Evolutionary conservation across 2,113 vertebrate genomes (phyloP).

Genomic region (Oceanodroma tethys): DNA sequence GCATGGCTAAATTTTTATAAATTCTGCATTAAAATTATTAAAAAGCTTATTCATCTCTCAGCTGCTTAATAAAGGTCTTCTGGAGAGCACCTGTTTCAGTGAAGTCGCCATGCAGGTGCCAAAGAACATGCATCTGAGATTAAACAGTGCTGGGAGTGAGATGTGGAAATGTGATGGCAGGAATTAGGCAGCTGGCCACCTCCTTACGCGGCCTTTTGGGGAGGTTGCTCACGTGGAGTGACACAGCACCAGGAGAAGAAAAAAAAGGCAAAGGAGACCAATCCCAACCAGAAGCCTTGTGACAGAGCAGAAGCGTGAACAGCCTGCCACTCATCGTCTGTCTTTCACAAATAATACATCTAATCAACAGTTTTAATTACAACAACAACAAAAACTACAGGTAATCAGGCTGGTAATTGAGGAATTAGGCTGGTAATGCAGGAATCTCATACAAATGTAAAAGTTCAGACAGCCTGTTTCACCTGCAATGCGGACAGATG

Average conservation of each 20-base stretch:
- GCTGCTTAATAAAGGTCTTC: neutral
- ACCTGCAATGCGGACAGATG: neutral
- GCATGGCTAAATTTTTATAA: neutral
- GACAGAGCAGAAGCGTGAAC: neutral
- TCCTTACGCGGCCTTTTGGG: neutral
- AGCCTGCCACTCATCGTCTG: neutral
- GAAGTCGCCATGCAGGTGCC: neutral
- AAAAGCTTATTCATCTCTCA: slow-evolving; percentile 13
- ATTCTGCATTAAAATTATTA: neutral
- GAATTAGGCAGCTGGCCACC: slow-evolving; percentile 2
- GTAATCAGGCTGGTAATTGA: slow-evolving; percentile 43
- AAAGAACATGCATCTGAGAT: neutral
- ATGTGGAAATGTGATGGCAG: neutral
- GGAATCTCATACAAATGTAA: slow-evolving; percentile 10
- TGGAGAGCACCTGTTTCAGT: neutral
- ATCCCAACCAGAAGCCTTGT: neutral
- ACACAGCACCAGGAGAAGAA: neutral
- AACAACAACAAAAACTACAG: slow-evolving; percentile 42
- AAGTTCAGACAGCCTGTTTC: neutral
- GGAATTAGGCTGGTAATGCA: slow-evolving; percentile 17
- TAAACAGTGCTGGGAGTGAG: neutral
- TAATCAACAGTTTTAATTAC: slow-evolving; percentile 55
- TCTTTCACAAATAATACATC: slow-evolving; percentile 4
- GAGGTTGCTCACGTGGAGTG: neutral
- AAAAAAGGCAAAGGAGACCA: neutral